Conservation (phyloP, 2,113 vertebrate genomes). For the Forbesichthys agassizii region DNA sequence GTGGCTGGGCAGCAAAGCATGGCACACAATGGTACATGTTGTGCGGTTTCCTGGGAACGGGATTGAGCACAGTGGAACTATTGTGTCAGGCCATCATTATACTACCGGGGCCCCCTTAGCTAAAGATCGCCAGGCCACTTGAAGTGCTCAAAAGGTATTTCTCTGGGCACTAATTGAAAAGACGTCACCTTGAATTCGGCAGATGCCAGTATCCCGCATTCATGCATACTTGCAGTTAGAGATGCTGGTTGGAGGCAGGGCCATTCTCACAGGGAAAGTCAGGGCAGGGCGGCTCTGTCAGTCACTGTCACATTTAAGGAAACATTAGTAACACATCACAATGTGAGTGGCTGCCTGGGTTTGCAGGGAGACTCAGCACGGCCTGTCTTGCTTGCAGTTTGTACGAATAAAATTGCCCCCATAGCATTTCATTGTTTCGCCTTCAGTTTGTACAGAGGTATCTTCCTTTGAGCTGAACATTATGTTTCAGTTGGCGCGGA, state of each 20-base stretch:
- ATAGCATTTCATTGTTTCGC: too few relatives aligned
- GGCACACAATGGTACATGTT: constrained; percentile 79
- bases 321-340: constrained; percentile 42
- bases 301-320: constrained; percentile 43
- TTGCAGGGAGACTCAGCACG: constrained; percentile 5
- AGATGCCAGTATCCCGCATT: constrained; percentile 67
- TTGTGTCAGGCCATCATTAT: constrained; percentile 82
- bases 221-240: constrained; percentile 57
- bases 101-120: constrained; percentile 71
- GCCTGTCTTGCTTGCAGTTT: too few relatives aligned
- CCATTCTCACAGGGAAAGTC: constrained; percentile 50
- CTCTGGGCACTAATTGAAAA: constrained; percentile 74
- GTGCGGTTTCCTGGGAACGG: constrained; percentile 83
- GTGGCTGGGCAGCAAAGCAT: constrained; percentile 80
- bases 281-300: constrained; percentile 44
- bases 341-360: constrained; percentile 34
- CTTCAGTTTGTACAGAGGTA: too few relatives aligned
- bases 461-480: too few relatives aligned
- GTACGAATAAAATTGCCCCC: too few relatives aligned
- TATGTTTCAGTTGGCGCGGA: too few relatives aligned
- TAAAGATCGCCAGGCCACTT: constrained; percentile 70
- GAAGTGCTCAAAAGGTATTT: constrained; percentile 81
- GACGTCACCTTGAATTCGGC: constrained; percentile 75
- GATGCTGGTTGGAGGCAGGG: constrained; percentile 54
- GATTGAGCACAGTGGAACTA: constrained; percentile 75